Evolutionary conservation across 2,797 vertebrate genomes (phyloP).

Genomic region (Knipowitschia caucasica): DNA sequence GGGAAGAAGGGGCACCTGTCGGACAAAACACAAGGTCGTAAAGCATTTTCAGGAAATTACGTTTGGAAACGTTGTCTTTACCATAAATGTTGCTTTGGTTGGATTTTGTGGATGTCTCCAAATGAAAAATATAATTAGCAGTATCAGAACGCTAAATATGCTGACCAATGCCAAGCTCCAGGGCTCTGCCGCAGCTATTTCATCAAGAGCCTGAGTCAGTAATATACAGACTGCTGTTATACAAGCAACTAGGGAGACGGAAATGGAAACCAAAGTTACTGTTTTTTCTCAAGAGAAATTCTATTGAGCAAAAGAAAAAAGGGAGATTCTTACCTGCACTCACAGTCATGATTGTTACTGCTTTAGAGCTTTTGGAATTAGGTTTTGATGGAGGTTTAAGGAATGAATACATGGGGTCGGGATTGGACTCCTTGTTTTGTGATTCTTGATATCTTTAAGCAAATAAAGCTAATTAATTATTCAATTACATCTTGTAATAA

Average conservation of each 20-base stretch:
- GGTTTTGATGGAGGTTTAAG: conserved; percentile 59
- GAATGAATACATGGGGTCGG: conserved; percentile 42
- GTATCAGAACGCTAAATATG: conserved; percentile 59
- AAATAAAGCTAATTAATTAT: not conserved
- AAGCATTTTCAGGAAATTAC: not conserved
- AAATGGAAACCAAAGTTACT: too few relatives aligned
- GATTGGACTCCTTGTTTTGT: conserved; percentile 41
- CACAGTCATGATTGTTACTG: conserved; percentile 68
- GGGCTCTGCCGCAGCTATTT: conserved; percentile 46
- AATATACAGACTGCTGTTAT: conserved; percentile 63
- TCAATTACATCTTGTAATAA: not conserved
- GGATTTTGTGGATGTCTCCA: conserved; percentile 82
- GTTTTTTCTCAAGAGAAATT: not conserved
- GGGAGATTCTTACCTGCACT: conserved; percentile 54
- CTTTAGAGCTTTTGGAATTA: conserved; percentile 59
- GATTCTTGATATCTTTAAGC: conserved; percentile 72
- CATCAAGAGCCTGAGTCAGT: conserved; percentile 56
- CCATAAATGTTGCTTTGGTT: conserved; percentile 80
- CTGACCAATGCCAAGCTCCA: conserved; percentile 75
- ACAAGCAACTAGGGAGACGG: conserved; percentile 60
- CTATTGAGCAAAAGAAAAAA: not conserved
- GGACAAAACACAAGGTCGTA: not conserved
- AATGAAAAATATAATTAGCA: conserved; percentile 64
- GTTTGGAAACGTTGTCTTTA: conserved; percentile 25
- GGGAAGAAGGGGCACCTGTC: conserved; percentile 83